A percentile compares a stretch with the other conserved stretches of the same genome.
Conservation (phyloP, 2,888 invertebrate species). For the Sialis lutaria region DNA sequence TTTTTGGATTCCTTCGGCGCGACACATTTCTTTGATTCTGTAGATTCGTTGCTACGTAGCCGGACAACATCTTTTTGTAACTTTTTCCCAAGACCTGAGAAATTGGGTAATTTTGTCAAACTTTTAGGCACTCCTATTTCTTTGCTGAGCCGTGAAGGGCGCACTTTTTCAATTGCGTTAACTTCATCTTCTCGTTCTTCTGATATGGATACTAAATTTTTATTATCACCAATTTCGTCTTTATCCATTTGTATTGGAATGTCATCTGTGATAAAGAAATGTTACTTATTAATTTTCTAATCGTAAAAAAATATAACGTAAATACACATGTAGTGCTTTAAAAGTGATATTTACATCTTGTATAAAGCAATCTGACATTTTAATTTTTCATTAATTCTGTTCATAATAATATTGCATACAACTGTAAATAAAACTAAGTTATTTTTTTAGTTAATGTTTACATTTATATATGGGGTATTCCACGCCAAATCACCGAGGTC, state of each 20-base stretch:
- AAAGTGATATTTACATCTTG: no score
- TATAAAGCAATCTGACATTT: no score
- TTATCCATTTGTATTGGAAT: constrained; percentile 70
- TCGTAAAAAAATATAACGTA: no score
- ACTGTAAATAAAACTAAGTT: no score
- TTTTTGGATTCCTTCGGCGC: constrained; percentile 28
- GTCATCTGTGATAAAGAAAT: constrained; percentile 43
- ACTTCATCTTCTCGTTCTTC: constrained; percentile 43
- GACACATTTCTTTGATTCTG: constrained; percentile 32
- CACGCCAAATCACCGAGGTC: no score
- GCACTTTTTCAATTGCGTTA: constrained; percentile 27
- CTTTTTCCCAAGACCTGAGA: constrained; percentile 48
- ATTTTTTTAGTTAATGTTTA: no score
- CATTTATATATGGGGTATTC: no score
- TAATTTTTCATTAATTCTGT: no score
- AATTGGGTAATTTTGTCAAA: constrained; percentile 36
- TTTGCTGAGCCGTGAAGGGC: constrained; percentile 18
- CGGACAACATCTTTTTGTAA: constrained; percentile 28
- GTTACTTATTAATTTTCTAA: no score
- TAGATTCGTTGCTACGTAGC: constrained; percentile 19
- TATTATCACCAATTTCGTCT: constrained; percentile 36
- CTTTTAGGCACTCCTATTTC: constrained; percentile 33
- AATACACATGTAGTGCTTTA: no score
- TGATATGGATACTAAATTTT: constrained; percentile 44
- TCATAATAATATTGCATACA: no score